Base-by-base conservation (phyloP, 2,888 invertebrate genomes). In the Limenitis camilla region DNA sequence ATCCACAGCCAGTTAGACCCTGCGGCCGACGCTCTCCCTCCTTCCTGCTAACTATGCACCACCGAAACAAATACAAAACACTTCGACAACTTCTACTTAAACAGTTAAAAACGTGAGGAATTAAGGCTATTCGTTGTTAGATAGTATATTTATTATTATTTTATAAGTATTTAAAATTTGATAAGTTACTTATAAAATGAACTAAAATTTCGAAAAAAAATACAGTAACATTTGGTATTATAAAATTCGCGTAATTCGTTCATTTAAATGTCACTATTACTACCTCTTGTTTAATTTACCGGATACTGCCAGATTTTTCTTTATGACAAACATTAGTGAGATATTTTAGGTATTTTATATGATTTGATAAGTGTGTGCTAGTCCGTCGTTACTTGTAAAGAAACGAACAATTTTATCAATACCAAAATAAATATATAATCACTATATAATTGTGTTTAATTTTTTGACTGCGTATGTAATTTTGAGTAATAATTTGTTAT, bases 381-480 rank as follows among this genome's bases (percentile, higher is more conserved):
- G 83, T 84, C 80, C 72, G 62, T 63, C 63, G 63, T 66, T 70
- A 63, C 67, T 73, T 68, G 44, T 60, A 65, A 71, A 69, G 69
- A 66, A 61, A 45, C 50, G 28, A 52, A 47, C 53, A 50, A 51
- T 50, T 50, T 55, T 58, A 55, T 52, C 35, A 53, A 52, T 52
- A 48, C 53, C 54, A 59, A 60, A 48, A 31, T 35, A 53, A 51
- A 56, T 49, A 35, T 48, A 35, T 56, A 40, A 19, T 27, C 10
- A 47, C 31, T 39, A 32, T 32, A 19, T 38, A 10, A 19, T 19
- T 9, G 7, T 2, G 7, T 29, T 28, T 33, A 7, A 33, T 45
- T 50, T 32, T 32, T 39, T 33, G 8, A 5, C 19, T 39, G 1
- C 29, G 6, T 1, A 10, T 10, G 19, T 33, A 10, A 5, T 44